Evolutionary conservation across 2,888 invertebrate genomes (phyloP).

Genomic region (Ophion costatus): DNA sequence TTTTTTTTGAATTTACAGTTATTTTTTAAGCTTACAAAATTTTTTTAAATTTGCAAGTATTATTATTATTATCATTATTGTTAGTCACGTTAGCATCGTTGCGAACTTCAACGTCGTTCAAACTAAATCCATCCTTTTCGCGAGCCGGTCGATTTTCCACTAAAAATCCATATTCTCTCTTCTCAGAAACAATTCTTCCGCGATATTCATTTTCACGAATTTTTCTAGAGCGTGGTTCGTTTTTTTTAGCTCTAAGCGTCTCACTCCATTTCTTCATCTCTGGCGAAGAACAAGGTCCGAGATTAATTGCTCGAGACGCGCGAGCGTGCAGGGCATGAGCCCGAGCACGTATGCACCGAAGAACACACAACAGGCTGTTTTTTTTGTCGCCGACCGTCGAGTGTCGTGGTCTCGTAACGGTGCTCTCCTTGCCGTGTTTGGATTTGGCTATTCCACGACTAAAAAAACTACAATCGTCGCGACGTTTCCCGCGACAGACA

Average conservation of each 20-base stretch:
- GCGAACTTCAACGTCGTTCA: too few species aligned
- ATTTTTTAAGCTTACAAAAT: too few species aligned
- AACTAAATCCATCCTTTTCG: too few species aligned
- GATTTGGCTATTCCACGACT: constrained; percentile 21
- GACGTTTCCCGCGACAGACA: background rate
- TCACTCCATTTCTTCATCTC: background rate
- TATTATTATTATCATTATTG: too few species aligned
- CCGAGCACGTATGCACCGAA: constrained; percentile 39
- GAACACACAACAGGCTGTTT: constrained; percentile 15
- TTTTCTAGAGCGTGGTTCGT: background rate
- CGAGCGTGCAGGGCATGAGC: constrained; percentile 12
- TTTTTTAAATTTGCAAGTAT: too few species aligned
- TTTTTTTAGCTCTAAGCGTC: background rate
- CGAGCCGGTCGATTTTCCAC: too few species aligned
- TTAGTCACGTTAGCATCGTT: too few species aligned
- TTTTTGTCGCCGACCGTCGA: background rate
- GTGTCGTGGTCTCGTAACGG: constrained; percentile 31
- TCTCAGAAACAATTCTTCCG: too few species aligned
- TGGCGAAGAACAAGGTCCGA: constrained; percentile 3
- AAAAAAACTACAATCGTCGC: constrained; percentile 22
- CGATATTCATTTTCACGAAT: too few species aligned
- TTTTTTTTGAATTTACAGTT: too few species aligned
- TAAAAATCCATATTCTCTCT: too few species aligned
- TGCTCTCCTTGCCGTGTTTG: constrained; percentile 36
- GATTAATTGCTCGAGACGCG: constrained; percentile 31